These are phyloP conservation scores for Lottia scabra DNA, from an alignment of 2,888 invertebrate species.

Conservation along the genomic window DNA sequence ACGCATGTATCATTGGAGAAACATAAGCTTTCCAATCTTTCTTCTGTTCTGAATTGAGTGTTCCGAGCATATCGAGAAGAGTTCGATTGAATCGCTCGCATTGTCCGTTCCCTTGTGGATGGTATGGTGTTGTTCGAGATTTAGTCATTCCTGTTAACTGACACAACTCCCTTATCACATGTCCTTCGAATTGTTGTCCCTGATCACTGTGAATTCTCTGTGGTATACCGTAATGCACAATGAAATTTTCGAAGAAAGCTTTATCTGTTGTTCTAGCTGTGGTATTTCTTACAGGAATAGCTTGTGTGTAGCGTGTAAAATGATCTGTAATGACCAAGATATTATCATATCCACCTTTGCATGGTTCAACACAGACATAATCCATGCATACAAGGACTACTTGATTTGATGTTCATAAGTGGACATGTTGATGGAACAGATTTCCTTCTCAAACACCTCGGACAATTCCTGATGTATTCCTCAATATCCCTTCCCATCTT, in stretches of 20 bases:
- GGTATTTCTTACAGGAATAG: conserved; percentile 12
- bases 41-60: not conserved
- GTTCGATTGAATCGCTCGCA: not conserved
- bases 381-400: conserved; percentile 18
- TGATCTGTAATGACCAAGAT: conserved; percentile 19
- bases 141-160: not conserved
- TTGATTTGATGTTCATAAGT: not conserved
- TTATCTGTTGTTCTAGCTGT: no score
- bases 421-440: not conserved
- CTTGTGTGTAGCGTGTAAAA: conserved; percentile 16
- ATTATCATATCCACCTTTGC: conserved; percentile 9
- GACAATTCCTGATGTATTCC: conserved; percentile 11
- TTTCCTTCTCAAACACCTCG: conserved; percentile 8
- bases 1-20: no score
- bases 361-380: conserved; percentile 10
- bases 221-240: not conserved
- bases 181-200: no score
- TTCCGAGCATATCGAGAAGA: not conserved
- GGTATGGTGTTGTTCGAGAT: not conserved
- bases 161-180: no score
- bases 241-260: no score
- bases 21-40: not conserved
- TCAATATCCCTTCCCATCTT: not conserved
- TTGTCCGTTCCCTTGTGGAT: not conserved
- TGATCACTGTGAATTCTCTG: not conserved